A percentile compares a stretch with the other conserved stretches of the same genome.
Evolutionary conservation across 2,113 vertebrate species (phyloP).

Genomic region (Cololabis saira): DNA sequence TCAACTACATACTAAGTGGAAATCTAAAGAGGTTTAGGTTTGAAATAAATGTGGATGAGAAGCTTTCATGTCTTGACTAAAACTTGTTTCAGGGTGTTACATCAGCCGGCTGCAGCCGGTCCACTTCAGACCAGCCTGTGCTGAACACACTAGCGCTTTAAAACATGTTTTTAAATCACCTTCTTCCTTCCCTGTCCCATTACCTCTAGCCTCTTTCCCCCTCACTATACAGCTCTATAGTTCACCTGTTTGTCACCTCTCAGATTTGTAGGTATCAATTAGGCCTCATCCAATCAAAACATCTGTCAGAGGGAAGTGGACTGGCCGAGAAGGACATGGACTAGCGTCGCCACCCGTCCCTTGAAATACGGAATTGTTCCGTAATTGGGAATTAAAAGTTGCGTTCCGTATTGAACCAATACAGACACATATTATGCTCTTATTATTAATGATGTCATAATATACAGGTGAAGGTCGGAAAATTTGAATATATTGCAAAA

Average conservation of each 20-base stretch:
- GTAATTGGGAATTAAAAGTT: too few relatives aligned
- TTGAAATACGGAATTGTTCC: too few relatives aligned
- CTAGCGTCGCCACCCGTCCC: too few relatives aligned
- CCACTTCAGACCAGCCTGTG: background rate
- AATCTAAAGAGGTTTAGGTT: background rate
- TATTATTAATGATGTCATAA: too few relatives aligned
- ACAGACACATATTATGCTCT: too few relatives aligned
- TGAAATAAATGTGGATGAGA: too few relatives aligned
- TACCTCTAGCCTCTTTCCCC: background rate
- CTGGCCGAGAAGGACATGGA: too few relatives aligned
- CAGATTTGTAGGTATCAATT: constrained; percentile 49
- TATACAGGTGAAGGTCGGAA: too few relatives aligned
- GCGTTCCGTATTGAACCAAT: too few relatives aligned
- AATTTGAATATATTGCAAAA: too few relatives aligned
- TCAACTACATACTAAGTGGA: background rate
- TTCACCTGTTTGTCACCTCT: constrained; percentile 44
- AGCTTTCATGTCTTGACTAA: background rate
- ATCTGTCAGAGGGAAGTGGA: constrained; percentile 58
- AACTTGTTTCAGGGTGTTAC: background rate
- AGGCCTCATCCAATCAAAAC: background rate
- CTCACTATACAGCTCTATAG: background rate
- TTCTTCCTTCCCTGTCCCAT: background rate
- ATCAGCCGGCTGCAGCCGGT: background rate
- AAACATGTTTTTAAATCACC: background rate
- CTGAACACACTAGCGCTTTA: background rate